phyloP scores from a whole-genome alignment of 30 jellyfish, hydroid and myxozoan species.

The Turritopsis rubra region DNA sequence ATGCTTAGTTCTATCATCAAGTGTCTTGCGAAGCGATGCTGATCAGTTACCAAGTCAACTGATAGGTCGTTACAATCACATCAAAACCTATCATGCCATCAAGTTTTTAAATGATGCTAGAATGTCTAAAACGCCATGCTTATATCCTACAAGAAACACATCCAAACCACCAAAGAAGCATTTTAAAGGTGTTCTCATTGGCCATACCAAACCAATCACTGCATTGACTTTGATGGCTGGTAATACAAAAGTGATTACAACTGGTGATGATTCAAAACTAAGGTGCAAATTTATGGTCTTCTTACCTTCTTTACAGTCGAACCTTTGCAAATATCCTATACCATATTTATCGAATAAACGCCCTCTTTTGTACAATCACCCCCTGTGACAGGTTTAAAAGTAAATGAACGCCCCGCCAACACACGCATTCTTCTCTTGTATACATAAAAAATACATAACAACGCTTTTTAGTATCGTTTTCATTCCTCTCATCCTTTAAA shows the following conservation, averaged over 20 bases:
- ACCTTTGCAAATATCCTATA: too few relatives aligned
- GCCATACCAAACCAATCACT: constrained; percentile 28
- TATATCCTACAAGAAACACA: constrained; percentile 49
- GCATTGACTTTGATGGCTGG: background rate
- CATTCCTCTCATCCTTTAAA: too few relatives aligned
- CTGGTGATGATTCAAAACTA: background rate
- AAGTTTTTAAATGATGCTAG: constrained; percentile 48
- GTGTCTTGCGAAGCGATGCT: constrained; percentile 45
- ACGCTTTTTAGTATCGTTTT: too few relatives aligned
- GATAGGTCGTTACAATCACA: constrained; percentile 45
- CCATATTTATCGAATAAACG: too few relatives aligned
- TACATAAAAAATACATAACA: too few relatives aligned
- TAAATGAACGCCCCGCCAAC: too few relatives aligned
- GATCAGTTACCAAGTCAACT: constrained; percentile 69
- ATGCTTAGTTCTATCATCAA: constrained; percentile 45
- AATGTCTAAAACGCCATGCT: constrained; percentile 43
- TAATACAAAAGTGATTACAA: background rate
- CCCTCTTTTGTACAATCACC: too few relatives aligned
- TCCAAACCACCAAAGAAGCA: constrained; percentile 72
- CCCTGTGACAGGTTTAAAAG: too few relatives aligned
- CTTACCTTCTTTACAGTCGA: too few relatives aligned
- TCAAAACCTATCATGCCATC: constrained; percentile 2
- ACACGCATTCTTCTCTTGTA: too few relatives aligned
- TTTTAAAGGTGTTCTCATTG: constrained; percentile 48
- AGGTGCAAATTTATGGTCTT: background rate